A percentile compares a stretch with the other conserved stretches of the same genome.
Evolutionary conservation across 2,797 vertebrate genomes (phyloP).

Genomic region (Cossypha heuglini): DNA sequence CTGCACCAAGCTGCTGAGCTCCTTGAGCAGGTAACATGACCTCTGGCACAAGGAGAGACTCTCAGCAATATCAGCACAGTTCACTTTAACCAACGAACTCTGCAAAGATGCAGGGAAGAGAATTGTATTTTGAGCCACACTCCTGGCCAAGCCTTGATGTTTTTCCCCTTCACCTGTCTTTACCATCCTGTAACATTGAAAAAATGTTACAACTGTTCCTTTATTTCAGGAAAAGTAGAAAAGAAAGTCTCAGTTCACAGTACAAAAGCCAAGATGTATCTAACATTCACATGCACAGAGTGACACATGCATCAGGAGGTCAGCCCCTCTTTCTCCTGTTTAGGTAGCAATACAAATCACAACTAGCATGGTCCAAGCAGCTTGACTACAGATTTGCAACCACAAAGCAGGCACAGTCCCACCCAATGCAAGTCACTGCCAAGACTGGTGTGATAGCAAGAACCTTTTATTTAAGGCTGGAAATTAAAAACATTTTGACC

Average conservation of each 20-base stretch:
- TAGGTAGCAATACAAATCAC: not conserved
- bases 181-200: not conserved
- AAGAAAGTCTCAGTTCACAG: not conserved
- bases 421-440: not conserved
- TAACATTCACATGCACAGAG: not conserved
- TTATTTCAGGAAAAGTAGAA: not conserved
- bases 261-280: not conserved
- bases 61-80: not conserved
- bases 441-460: not conserved
- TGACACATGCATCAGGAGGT: not conserved
- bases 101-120: not conserved
- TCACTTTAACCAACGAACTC: not conserved
- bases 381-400: not conserved
- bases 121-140: not conserved
- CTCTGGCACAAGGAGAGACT: not conserved
- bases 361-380: not conserved
- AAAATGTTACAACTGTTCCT: not conserved
- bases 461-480: not conserved
- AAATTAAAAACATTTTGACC: not conserved
- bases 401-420: not conserved
- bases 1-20: not conserved
- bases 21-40: not conserved
- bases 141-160: not conserved
- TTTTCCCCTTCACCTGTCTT: not conserved
- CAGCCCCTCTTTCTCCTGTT: not conserved